Base-by-base conservation (phyloP, 2,888 invertebrate species). In the Steinernema scapterisci region DNA sequence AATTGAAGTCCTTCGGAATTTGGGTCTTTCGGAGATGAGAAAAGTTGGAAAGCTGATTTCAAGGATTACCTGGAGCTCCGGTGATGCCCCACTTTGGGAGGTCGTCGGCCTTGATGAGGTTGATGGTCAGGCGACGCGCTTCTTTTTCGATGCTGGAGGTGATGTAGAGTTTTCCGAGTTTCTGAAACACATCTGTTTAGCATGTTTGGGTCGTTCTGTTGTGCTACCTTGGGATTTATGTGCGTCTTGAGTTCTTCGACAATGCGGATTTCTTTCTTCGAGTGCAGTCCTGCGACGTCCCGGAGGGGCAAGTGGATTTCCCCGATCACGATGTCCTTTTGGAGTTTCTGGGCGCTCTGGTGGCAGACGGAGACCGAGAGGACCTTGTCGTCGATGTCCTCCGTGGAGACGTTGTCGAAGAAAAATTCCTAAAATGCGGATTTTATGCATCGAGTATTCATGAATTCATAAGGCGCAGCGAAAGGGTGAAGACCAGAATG, bases 231-330 rank as follows among this genome's bases (percentile, higher is more conserved):
- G n/a, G 80, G 80, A 45, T 73, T 80, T 38, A 80, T 74, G 38
- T 83, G 82, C 0, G 83, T 82, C 75, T 88, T 88, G 52, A 89
- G 80, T 72, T 88, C 89, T 74, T 88, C 88, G 84, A 88, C 87
- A 78, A 89, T 87, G 63, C 88, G 80, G 74, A 88, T 88, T 78
- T 89, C 89, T 74, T 87, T 87, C 72, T 88, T 88, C 25, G 88
- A 81, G 72, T 83, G 79, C 78, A 87, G 77, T 45, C 85, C 82
- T 63, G 88, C 85, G 73, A 88, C 87, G 75, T 87, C 87, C 43
- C 86, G 85, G 44, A 89, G 79, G 2, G 87, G 86, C n/a, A 89
- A 81, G 51, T 85, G 80, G 5, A 88, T 85, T 76, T 89, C 88
- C 0, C 89, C 89, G n/a, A 89, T 85, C 73, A 87, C 86, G 63